Base-by-base conservation (phyloP, 2,888 invertebrate genomes). In the Drosophila prolongata region DNA sequence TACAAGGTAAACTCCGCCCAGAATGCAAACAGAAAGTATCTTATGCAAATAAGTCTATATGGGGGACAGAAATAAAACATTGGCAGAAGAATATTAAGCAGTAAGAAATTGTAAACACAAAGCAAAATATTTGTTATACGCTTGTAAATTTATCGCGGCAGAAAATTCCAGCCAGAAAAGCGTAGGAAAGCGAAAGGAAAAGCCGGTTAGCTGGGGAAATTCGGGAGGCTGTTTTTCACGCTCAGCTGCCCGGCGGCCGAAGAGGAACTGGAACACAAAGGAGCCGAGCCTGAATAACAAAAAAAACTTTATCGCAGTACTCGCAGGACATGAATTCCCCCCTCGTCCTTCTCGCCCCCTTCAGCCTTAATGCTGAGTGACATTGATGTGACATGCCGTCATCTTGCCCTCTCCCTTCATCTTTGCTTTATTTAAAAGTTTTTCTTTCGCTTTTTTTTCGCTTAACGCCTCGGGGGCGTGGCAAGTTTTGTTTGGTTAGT, bases 381-480 rank as follows among this genome's bases (percentile, higher is more conserved):
- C 87, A 88, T 86, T 89, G 88, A 88, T 89, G 87, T 86, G 87
- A 85, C 89, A 83, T 79, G 86, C 77, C 86, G 80, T 83, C 83
- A 83, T 80, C 86, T 78, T 64, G 52, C 49, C 52, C 50, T 53
- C 44, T 54, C 30, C 47, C 57, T 43, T 55, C 50, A 54, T 49
- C 53, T 66, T 69, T 82, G 82, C 76, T 85, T 86, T 82, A 82
- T 86, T 82, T 83, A 83, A 81, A 83, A 87, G 76, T 83, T 87
- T 83, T 76, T 47, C 40, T n/a, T 38, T 43, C 24, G 10, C 34
- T 16, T 34, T 62, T 19, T 37, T 37, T 49, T 42, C 44, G 72
- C 79, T 62, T 72, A 77, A 83, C 78, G 83, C 79, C 79, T 72
- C 71, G 61, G 75, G 74, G 78, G 73, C 77, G 76, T 77, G 75